Percentiles rank a stretch among this genome's conserved stretches.
Evolutionary conservation across 2,797 vertebrate genomes (phyloP).

Genomic region (Bradypodion pumilum): DNA sequence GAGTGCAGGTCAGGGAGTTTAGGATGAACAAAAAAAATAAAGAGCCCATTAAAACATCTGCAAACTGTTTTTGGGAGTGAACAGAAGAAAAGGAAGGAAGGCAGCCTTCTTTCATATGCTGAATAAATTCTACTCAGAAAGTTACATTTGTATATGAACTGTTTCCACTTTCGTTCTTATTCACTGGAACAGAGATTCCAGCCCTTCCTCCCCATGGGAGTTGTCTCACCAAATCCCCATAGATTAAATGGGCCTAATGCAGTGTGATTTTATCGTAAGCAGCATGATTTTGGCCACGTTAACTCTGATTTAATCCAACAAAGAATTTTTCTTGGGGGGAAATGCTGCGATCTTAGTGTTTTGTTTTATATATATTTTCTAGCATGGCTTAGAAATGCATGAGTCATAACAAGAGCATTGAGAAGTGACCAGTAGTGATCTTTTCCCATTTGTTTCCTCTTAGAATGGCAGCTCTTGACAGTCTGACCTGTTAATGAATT

Average conservation of each 20-base stretch:
- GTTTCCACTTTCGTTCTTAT: constrained; percentile 56
- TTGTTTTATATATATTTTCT: constrained; percentile 11
- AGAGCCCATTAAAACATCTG: constrained; percentile 65
- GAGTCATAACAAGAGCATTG: constrained; percentile 27
- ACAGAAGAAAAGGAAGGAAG: constrained; percentile 61
- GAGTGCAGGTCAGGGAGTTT: constrained; percentile 54
- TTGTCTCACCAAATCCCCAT: too few species aligned
- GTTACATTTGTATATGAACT: constrained; percentile 51
- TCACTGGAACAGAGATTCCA: constrained; percentile 43
- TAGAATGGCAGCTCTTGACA: constrained; percentile 57
- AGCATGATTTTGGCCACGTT: too few species aligned
- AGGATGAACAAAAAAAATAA: constrained; percentile 66
- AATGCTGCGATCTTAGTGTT: not conserved
- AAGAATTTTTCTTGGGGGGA: not conserved
- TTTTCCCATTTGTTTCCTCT: constrained; percentile 17
- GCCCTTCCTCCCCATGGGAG: not conserved
- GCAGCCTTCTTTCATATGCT: constrained; percentile 51
- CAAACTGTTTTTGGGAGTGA: constrained; percentile 44
- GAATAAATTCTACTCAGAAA: constrained; percentile 46
- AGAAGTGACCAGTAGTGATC: not conserved
- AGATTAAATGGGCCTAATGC: too few species aligned
- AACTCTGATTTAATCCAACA: not conserved
- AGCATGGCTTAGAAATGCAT: not conserved
- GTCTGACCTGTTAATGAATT: constrained; percentile 51
- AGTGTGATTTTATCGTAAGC: too few species aligned